Conservation (phyloP, 2,113 vertebrate species). For the Xyliphius kryptos region DNA sequence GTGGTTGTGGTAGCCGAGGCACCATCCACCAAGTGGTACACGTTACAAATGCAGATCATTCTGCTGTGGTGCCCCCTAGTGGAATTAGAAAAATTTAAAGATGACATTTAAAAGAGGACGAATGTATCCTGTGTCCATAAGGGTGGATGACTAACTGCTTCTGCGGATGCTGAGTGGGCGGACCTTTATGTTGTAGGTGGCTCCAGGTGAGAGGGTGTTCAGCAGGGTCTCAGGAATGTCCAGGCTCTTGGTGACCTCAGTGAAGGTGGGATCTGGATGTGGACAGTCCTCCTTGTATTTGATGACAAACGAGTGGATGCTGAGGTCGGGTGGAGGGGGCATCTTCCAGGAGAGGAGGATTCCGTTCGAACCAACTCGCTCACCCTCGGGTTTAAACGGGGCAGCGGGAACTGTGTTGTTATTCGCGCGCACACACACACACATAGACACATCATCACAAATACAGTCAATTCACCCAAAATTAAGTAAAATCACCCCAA, state of each 20-base stretch:
- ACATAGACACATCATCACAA: background rate
- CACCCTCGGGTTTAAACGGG: conserved; percentile 75
- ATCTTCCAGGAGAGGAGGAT: conserved; percentile 86
- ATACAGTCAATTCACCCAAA: too few relatives aligned
- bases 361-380: conserved; percentile 86
- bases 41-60: too few relatives aligned
- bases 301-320: conserved; percentile 75
- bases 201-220: conserved; percentile 57
- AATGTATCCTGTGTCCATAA: too few relatives aligned
- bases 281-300: conserved; percentile 94
- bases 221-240: conserved; percentile 83
- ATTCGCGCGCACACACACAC: conserved; percentile 2
- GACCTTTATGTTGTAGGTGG: conserved; percentile 84
- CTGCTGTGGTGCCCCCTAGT: too few relatives aligned
- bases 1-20: too few relatives aligned
- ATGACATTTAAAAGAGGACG: too few relatives aligned
- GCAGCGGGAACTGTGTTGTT: conserved; percentile 66
- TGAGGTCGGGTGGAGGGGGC: conserved; percentile 61
- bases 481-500: too few relatives aligned
- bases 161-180: too few relatives aligned
- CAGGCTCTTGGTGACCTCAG: conserved; percentile 67
- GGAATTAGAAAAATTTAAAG: too few relatives aligned
- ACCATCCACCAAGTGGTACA: too few relatives aligned
- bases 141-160: too few relatives aligned
- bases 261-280: conserved; percentile 76